Percentiles rank a stretch among this genome's conserved stretches.
Evolutionary conservation across 2,113 vertebrate genomes (phyloP).

Genomic region (Pogona vitticeps): DNA sequence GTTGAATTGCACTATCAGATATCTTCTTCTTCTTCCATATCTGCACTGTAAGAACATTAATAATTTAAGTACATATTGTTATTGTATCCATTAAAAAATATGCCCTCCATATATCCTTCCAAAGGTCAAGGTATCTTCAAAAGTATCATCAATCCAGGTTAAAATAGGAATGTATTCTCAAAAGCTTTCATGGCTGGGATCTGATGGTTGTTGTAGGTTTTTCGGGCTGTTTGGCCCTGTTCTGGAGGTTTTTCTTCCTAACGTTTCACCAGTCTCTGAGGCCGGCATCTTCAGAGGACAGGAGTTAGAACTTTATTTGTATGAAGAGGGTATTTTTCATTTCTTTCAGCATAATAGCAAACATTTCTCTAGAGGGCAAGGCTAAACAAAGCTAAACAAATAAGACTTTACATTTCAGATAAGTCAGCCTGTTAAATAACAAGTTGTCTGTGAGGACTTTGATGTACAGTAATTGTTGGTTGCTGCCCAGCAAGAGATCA

Average conservation of each 20-base stretch:
- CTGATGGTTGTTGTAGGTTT: too few species aligned
- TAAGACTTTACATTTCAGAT: conserved; percentile 40
- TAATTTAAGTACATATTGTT: conserved; percentile 12
- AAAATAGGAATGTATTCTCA: not conserved
- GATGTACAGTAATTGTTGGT: conserved; percentile 52
- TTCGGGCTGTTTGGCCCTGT: too few species aligned
- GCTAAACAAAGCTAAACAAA: conserved; percentile 60
- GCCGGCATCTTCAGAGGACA: too few species aligned
- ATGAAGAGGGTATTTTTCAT: conserved; percentile 1
- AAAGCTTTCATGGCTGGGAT: too few species aligned
- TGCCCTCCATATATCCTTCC: not conserved
- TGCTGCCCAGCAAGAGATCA: conserved; percentile 51
- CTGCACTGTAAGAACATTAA: not conserved
- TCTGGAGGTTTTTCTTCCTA: too few species aligned
- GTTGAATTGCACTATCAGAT: not conserved
- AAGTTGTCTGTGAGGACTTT: conserved; percentile 45
- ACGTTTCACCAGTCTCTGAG: too few species aligned
- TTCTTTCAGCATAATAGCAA: conserved; percentile 20
- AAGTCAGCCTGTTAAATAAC: conserved; percentile 41
- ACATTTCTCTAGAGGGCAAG: conserved; percentile 20
- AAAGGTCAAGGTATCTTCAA: not conserved
- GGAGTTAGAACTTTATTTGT: too few species aligned
- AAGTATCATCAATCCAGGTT: conserved; percentile 13
- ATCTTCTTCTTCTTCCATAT: not conserved
- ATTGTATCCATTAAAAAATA: not conserved